phyloP scores from a whole-genome alignment of 2,113 vertebrate species.

The Mormyrus iriodes region DNA sequence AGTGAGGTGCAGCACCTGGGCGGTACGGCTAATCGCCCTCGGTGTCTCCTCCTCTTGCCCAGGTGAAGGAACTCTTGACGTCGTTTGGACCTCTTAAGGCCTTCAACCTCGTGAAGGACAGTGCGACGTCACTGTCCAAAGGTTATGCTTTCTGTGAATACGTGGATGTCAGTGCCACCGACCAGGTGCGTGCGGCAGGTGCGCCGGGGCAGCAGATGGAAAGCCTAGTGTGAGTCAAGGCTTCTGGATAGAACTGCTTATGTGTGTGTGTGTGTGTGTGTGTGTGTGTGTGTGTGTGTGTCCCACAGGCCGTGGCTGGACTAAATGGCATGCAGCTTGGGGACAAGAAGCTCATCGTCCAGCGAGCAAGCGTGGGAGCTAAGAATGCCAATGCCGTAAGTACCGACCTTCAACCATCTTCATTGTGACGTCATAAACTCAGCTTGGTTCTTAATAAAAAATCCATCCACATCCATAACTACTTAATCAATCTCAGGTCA shows the following conservation, averaged over 20 bases:
- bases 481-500: neutral
- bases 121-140: conserved; percentile 68
- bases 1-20: neutral
- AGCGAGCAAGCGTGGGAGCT: conserved; percentile 65
- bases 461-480: neutral
- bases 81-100: conserved; percentile 69
- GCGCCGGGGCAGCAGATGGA: neutral
- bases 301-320: conserved; percentile 57
- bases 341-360: conserved; percentile 69
- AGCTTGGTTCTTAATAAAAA: neutral
- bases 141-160: conserved; percentile 72
- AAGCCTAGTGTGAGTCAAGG: neutral
- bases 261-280: neutral
- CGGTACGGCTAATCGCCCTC: conserved; percentile 20
- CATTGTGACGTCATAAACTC: neutral
- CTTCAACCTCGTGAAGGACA: conserved; percentile 72
- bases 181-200: conserved; percentile 50
- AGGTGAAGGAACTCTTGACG: conserved; percentile 70
- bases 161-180: conserved; percentile 61
- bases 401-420: neutral
- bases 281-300: conserved; percentile 12
- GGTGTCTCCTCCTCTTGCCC: conserved; percentile 34
- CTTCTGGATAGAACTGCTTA: neutral
- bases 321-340: conserved; percentile 71
- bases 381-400: conserved; percentile 62